Evolutionary conservation across 2,113 vertebrate species (phyloP).

Genomic region (Sinosuthora webbiana): DNA sequence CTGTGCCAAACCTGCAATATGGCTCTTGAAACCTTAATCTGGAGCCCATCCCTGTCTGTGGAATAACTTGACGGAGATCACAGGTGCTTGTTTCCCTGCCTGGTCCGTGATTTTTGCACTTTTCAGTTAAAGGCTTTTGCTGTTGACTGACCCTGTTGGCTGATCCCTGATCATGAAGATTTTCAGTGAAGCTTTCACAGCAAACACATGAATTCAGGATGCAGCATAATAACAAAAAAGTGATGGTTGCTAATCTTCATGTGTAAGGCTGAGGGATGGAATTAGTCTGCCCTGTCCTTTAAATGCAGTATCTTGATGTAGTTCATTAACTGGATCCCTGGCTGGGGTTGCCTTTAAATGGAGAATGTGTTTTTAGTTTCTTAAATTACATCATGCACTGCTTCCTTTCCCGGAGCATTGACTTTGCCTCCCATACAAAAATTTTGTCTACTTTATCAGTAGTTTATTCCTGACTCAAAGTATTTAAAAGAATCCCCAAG

Average conservation of each 20-base stretch:
- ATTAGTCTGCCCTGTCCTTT: not conserved
- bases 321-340: not conserved
- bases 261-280: not conserved
- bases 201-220: not conserved
- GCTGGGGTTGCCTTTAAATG: not conserved
- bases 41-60: not conserved
- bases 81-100: rapidly evolving
- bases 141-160: not conserved
- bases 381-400: not conserved
- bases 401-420: not conserved
- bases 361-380: not conserved
- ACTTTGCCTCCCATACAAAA: not conserved
- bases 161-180: not conserved
- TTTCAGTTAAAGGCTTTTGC: not conserved
- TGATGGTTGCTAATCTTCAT: not conserved
- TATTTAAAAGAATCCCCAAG: not conserved
- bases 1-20: not conserved
- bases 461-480: not conserved
- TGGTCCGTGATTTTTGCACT: not conserved
- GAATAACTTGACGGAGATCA: not conserved
- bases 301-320: not conserved
- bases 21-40: not conserved
- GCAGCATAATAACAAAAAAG: not conserved
- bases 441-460: not conserved
- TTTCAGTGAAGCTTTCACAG: not conserved